A percentile compares a stretch with the other conserved stretches of the same genome.
These are phyloP conservation scores for Lepidocyrtinus sp. DNA, from an alignment of 2,888 invertebrate species.

Conservation along the genomic window DNA sequence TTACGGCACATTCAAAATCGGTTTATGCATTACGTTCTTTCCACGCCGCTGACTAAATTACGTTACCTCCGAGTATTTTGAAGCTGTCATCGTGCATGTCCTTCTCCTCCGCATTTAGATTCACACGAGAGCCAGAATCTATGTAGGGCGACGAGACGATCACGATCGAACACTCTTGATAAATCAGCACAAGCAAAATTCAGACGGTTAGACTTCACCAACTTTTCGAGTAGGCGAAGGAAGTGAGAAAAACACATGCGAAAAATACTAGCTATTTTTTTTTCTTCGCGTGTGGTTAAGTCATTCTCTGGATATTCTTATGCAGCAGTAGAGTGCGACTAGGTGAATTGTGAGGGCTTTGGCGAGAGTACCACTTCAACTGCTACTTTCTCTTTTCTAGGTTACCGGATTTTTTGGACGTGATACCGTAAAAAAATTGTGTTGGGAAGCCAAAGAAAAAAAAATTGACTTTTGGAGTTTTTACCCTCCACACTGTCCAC, in stretches of 20 bases:
- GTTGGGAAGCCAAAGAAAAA: not conserved
- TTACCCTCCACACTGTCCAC: too few relatives aligned
- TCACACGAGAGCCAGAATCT: not conserved
- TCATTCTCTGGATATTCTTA: not conserved
- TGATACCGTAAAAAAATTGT: not conserved
- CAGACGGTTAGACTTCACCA: too few relatives aligned
- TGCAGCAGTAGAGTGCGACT: slow-evolving; percentile 3
- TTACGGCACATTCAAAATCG: too few relatives aligned
- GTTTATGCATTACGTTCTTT: too few relatives aligned
- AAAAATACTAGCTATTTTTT: not conserved
- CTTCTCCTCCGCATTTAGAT: not conserved
- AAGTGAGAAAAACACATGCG: not conserved
- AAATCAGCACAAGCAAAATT: slow-evolving; percentile 4
- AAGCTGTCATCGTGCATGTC: slow-evolving; percentile 14
- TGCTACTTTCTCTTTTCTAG: slow-evolving; percentile 9
- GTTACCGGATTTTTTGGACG: slow-evolving; percentile 1
- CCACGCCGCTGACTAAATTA: slow-evolving; percentile 16
- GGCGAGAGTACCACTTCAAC: slow-evolving; percentile 8
- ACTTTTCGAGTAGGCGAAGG: not conserved
- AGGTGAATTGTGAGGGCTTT: not conserved
- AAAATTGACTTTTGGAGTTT: not conserved
- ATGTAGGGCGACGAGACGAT: slow-evolving; percentile 14
- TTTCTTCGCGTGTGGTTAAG: slow-evolving; percentile 8
- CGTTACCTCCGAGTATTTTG: slow-evolving; percentile 15
- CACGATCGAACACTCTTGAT: slow-evolving; percentile 17